Conservation (phyloP, 2,888 invertebrate genomes). For the Drosophila formosana region DNA sequence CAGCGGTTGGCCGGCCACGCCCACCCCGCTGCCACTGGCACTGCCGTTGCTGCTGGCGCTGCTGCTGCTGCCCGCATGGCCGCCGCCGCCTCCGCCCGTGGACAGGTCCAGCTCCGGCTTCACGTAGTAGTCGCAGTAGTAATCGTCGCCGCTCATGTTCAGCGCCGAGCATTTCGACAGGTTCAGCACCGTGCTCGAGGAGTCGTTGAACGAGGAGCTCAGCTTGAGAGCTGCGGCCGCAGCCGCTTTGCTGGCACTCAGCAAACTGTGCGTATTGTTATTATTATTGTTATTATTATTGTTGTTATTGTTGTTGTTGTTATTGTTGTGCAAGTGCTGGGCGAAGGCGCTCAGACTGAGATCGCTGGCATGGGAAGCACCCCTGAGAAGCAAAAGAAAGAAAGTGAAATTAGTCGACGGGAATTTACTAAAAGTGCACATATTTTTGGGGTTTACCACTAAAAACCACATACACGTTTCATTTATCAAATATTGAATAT, state of each 20-base stretch:
- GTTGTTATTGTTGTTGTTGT: constrained; percentile 61
- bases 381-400: constrained; percentile 50
- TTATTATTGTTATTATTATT: constrained; percentile 59
- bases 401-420: background rate
- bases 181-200: constrained; percentile 73
- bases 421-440: too few relatives aligned
- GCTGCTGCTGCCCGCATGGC: constrained; percentile 23
- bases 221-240: constrained; percentile 50
- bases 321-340: constrained; percentile 71
- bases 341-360: constrained; percentile 77
- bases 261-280: constrained; percentile 47
- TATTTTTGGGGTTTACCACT: too few relatives aligned
- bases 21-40: constrained; percentile 27
- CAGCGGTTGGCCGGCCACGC: constrained; percentile 56
- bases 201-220: constrained; percentile 72
- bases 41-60: constrained; percentile 30
- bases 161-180: constrained; percentile 79
- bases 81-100: constrained; percentile 39
- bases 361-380: constrained; percentile 81
- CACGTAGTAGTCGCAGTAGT: constrained; percentile 77
- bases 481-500: too few relatives aligned
- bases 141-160: constrained; percentile 78
- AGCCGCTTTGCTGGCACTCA: constrained; percentile 50
- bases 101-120: constrained; percentile 82
- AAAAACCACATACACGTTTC: too few relatives aligned